Evolutionary conservation across 2,888 invertebrate species (phyloP).

Genomic region (Phorcus lineatus): DNA sequence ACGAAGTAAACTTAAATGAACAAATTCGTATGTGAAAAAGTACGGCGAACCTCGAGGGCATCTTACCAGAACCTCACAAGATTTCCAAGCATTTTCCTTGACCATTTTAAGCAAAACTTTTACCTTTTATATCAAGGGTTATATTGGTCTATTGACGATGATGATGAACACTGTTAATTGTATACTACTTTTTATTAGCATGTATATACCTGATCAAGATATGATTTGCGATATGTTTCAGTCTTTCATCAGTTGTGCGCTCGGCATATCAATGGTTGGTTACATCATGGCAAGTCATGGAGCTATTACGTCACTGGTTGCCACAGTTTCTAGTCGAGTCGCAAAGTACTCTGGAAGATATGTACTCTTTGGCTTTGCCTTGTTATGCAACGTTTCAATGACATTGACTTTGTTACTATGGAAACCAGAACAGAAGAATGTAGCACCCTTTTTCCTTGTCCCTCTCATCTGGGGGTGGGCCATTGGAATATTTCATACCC

Average conservation of each 20-base stretch:
- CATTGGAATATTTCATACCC: conserved; percentile 23
- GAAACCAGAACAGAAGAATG: background rate
- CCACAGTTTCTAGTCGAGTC: conserved; percentile 2
- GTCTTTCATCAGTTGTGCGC: conserved; percentile 27
- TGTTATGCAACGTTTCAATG: conserved; percentile 17
- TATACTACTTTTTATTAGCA: no score
- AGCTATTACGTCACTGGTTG: background rate
- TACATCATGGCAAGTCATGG: conserved; percentile 30
- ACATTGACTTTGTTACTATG: conserved; percentile 42
- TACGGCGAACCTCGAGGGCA: no score
- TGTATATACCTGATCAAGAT: no score
- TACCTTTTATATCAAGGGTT: no score
- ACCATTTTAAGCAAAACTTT: no score
- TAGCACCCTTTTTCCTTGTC: conserved; percentile 11
- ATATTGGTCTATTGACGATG: no score
- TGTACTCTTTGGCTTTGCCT: conserved; percentile 10
- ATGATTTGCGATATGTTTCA: background rate
- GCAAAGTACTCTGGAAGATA: conserved; percentile 26
- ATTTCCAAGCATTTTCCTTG: no score
- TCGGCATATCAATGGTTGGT: conserved; percentile 27
- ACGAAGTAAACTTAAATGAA: no score
- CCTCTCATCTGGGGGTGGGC: conserved; percentile 18
- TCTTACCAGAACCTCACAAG: no score
- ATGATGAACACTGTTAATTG: no score
- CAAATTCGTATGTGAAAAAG: no score